Evolutionary conservation across 1,140 invertebrate genomes (phyloP).

Genomic region (Chironomus striatipennis): DNA sequence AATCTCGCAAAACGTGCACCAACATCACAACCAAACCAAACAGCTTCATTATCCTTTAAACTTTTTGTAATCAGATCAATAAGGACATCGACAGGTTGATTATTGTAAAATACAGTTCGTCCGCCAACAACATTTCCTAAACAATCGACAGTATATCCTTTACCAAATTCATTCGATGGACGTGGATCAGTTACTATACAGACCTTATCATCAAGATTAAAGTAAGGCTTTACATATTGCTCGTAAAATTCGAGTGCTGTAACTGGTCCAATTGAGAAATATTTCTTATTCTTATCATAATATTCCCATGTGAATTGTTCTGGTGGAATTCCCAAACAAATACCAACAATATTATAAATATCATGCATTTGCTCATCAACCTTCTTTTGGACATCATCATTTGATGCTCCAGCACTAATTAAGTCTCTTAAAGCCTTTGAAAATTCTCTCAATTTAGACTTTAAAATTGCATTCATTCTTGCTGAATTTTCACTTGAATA

Average conservation of each 20-base stretch:
- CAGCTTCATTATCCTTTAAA: slow-evolving; percentile 70
- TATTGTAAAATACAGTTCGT: slow-evolving; percentile 70
- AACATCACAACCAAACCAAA: slow-evolving; percentile 93
- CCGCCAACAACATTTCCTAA: slow-evolving; percentile 79
- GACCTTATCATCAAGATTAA: slow-evolving; percentile 76
- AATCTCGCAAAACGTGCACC: slow-evolving; percentile 70
- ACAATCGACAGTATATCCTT: slow-evolving; percentile 78
- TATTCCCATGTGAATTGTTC: slow-evolving; percentile 77
- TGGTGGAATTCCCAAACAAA: slow-evolving; percentile 70
- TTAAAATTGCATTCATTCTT: slow-evolving; percentile 67
- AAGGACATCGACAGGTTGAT: slow-evolving; percentile 70
- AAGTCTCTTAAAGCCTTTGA: slow-evolving; percentile 58
- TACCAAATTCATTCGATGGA: slow-evolving; percentile 61
- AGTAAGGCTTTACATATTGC: slow-evolving; percentile 65
- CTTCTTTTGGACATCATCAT: slow-evolving; percentile 45
- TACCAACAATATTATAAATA: slow-evolving; percentile 74
- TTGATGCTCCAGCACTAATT: slow-evolving; percentile 46
- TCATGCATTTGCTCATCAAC: slow-evolving; percentile 61
- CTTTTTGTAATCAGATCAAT: slow-evolving; percentile 65
- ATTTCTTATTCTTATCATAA: slow-evolving; percentile 77
- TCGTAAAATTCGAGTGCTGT: slow-evolving; percentile 75
- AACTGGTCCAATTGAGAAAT: slow-evolving; percentile 64
- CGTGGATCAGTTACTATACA: slow-evolving; percentile 81
- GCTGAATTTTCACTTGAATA: slow-evolving; percentile 63
- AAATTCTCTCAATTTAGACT: slow-evolving; percentile 78